A percentile compares a stretch with the other conserved stretches of the same genome.
phyloP scores from a whole-genome alignment of 2,113 vertebrate genomes.

The Zosterops lateralis region DNA sequence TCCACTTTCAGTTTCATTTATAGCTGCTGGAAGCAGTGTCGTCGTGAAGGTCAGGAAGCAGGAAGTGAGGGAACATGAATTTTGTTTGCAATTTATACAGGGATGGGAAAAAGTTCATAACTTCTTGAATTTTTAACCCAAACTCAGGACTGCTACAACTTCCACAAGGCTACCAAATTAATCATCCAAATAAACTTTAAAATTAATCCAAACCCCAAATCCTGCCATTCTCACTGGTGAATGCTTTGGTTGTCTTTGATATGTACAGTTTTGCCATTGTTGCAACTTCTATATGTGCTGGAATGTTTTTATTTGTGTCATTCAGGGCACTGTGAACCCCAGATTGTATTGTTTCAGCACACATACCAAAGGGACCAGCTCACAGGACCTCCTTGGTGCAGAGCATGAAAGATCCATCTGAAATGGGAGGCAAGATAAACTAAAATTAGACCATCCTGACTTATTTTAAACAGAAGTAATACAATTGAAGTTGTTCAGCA shows the following conservation, averaged over 20 bases:
- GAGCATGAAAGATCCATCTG: not conserved
- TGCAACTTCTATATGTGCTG: not conserved
- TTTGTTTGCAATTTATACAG: not conserved
- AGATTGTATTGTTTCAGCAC: not conserved
- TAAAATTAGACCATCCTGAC: not conserved
- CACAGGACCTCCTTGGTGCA: too few relatives aligned
- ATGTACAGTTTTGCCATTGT: not conserved
- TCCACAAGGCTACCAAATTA: not conserved
- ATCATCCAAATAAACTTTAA: not conserved
- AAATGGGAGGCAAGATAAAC: not conserved
- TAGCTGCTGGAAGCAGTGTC: not conserved
- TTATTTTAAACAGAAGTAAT: not conserved
- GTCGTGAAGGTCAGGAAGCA: not conserved
- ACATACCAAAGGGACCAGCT: not conserved
- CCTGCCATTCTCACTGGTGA: not conserved
- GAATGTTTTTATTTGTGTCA: fast-evolving
- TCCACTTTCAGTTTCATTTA: not conserved
- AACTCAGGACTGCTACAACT: not conserved
- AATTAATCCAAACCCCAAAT: not conserved
- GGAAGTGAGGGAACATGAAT: not conserved
- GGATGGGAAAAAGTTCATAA: not conserved
- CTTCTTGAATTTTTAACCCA: not conserved
- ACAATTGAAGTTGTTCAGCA: not conserved
- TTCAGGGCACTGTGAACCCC: not conserved
- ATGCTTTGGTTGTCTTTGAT: not conserved